A percentile compares a stretch with the other conserved stretches of the same genome.
Evolutionary conservation across 2,113 vertebrate genomes (phyloP).

Genomic region (Gyps fulvus): DNA sequence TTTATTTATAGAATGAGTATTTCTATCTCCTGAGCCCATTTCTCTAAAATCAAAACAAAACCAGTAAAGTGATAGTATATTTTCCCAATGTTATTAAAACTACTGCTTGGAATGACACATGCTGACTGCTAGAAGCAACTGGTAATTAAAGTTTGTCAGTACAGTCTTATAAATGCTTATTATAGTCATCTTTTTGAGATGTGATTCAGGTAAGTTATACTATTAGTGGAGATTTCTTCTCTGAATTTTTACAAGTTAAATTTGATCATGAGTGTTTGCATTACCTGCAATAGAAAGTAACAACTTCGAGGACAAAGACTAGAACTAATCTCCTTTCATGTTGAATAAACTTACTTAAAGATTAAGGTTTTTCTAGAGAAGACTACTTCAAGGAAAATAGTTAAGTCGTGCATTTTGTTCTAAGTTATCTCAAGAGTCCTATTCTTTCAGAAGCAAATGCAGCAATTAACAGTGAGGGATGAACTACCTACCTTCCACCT

Average conservation of each 20-base stretch:
- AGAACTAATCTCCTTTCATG: background rate
- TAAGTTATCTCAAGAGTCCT: background rate
- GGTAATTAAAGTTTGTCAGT: background rate
- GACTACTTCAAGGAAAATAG: background rate
- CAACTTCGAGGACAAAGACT: background rate
- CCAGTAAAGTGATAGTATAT: background rate
- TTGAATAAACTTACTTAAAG: background rate
- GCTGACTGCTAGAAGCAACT: background rate
- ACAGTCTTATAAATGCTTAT: background rate
- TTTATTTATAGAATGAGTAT: slow-evolving; percentile 11
- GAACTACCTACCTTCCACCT: background rate
- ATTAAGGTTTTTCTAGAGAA: background rate
- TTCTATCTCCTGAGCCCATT: slow-evolving; percentile 18
- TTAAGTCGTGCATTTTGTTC: background rate
- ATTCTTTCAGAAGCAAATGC: background rate
- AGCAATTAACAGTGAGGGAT: background rate
- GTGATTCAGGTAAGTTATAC: background rate
- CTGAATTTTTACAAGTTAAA: slow-evolving; percentile 8
- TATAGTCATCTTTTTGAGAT: background rate
- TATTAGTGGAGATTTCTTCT: background rate
- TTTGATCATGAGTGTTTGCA: background rate
- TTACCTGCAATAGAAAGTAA: background rate
- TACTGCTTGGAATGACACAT: background rate
- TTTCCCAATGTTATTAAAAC: background rate
- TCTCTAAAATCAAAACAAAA: slow-evolving; percentile 3